These are phyloP conservation scores for Anguilla megastoma DNA, from an alignment of 2,797 vertebrate genomes.

Conservation along the genomic window DNA sequence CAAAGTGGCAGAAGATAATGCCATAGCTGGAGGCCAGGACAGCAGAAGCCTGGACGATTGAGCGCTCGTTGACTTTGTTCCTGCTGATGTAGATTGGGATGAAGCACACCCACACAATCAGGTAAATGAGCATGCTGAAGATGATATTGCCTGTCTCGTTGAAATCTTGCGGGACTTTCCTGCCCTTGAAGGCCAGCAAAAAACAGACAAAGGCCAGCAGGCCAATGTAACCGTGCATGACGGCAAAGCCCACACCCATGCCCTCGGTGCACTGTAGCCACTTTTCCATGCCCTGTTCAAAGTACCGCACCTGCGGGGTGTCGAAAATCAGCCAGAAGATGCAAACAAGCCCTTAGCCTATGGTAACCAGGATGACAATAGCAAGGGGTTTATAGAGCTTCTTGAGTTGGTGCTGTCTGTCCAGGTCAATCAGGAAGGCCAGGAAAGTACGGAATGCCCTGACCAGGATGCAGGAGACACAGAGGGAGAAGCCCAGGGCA, in stretches of 20 bases:
- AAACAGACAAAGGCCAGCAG: conserved; percentile 63
- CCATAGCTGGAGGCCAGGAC: conserved; percentile 69
- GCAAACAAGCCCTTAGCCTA: conserved; percentile 60
- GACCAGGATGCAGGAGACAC: conserved; percentile 65
- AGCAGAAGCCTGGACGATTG: conserved; percentile 62
- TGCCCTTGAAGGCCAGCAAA: conserved; percentile 62
- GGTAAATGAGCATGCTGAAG: conserved; percentile 72
- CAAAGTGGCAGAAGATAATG: conserved; percentile 68
- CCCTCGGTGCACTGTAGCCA: conserved; percentile 57
- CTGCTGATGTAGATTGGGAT: conserved; percentile 63
- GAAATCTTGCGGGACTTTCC: conserved; percentile 62
- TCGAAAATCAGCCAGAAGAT: conserved; percentile 62
- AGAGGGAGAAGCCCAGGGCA: conserved; percentile 67
- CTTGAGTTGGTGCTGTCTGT: conserved; percentile 34
- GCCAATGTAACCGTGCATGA: conserved; percentile 65
- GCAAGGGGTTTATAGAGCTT: conserved; percentile 56
- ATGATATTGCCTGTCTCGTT: conserved; percentile 62
- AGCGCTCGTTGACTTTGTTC: conserved; percentile 34
- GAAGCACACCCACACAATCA: conserved; percentile 71
- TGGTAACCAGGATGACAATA: conserved; percentile 47
- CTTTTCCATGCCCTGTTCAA: conserved; percentile 24
- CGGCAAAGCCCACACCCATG: conserved; percentile 52
- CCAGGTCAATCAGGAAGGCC: conserved; percentile 56
- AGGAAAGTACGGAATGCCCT: conserved; percentile 63
- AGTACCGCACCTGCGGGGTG: conserved; percentile 37